These are phyloP conservation scores for Seriola rivoliana DNA, from an alignment of 2,113 vertebrate species.

Conservation along the genomic window DNA sequence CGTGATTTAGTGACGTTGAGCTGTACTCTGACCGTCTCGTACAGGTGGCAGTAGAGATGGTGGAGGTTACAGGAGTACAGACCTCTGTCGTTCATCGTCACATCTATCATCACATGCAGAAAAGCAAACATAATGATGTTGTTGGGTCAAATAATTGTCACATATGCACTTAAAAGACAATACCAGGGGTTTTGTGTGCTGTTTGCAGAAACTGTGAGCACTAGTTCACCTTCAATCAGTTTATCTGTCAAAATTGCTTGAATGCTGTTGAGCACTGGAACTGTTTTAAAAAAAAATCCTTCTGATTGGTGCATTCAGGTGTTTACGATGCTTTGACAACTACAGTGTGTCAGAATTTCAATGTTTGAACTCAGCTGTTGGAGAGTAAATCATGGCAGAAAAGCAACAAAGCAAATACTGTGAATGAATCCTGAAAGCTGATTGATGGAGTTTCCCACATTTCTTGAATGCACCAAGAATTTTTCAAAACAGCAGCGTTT, in stretches of 20 bases:
- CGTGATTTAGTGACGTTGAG: slow-evolving; percentile 89
- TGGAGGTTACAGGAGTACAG: slow-evolving; percentile 94
- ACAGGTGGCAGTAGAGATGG: slow-evolving; percentile 94
- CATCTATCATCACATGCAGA: slow-evolving; percentile 67
- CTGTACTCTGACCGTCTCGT: slow-evolving; percentile 88
- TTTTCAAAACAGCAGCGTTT: background rate
- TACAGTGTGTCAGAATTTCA: background rate
- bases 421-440: background rate
- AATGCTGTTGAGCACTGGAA: no score
- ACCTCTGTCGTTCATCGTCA: slow-evolving; percentile 86
- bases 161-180: background rate
- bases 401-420: background rate
- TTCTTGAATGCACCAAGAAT: background rate
- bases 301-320: background rate
- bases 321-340: background rate
- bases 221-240: background rate
- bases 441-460: background rate
- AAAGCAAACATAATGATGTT: background rate
- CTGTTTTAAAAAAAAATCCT: background rate
- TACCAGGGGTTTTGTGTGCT: background rate
- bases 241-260: no score
- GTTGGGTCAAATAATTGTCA: background rate
- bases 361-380: background rate
- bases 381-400: background rate
- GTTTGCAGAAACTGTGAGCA: background rate